These are phyloP conservation scores for Corythoichthys intestinalis DNA, from an alignment of 2,113 vertebrate genomes.

Conservation along the genomic window DNA sequence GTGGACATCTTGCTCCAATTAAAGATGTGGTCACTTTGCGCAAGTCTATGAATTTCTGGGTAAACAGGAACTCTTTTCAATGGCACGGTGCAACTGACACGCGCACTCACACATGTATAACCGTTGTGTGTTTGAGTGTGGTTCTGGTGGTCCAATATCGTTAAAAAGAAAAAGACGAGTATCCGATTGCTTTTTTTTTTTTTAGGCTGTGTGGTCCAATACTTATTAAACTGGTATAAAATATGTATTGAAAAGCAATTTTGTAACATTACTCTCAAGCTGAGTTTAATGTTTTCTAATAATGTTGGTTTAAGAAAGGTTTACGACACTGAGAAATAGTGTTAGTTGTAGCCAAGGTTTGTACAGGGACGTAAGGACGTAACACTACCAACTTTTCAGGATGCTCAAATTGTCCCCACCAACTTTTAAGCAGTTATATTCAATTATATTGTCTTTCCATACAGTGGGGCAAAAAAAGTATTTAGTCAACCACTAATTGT, in stretches of 20 bases:
- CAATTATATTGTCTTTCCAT: too few species aligned
- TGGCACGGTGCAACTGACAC: conserved; percentile 40
- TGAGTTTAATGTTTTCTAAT: neutral
- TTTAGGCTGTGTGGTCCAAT: conserved; percentile 52
- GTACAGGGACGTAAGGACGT: too few species aligned
- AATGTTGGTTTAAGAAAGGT: neutral
- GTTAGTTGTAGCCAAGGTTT: neutral
- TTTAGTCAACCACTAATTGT: too few species aligned
- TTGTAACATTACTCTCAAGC: neutral
- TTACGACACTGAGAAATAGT: neutral
- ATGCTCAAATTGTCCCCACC: too few species aligned
- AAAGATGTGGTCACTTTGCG: conserved; percentile 66
- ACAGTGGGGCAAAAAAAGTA: too few species aligned
- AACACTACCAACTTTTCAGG: too few species aligned
- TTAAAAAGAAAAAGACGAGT: conserved; percentile 33
- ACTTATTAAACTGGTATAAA: neutral
- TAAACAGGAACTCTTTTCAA: conserved; percentile 62
- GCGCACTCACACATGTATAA: conserved; percentile 10
- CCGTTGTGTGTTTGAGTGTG: conserved; percentile 32
- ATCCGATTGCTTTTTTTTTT: conserved; percentile 28
- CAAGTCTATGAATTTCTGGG: conserved; percentile 64
- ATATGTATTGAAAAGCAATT: neutral
- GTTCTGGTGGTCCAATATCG: conserved; percentile 46
- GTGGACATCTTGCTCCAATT: conserved; percentile 67
- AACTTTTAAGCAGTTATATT: too few species aligned